These are phyloP conservation scores for Bradypodion pumilum DNA, from an alignment of 2,797 vertebrate genomes.

Conservation along the genomic window DNA sequence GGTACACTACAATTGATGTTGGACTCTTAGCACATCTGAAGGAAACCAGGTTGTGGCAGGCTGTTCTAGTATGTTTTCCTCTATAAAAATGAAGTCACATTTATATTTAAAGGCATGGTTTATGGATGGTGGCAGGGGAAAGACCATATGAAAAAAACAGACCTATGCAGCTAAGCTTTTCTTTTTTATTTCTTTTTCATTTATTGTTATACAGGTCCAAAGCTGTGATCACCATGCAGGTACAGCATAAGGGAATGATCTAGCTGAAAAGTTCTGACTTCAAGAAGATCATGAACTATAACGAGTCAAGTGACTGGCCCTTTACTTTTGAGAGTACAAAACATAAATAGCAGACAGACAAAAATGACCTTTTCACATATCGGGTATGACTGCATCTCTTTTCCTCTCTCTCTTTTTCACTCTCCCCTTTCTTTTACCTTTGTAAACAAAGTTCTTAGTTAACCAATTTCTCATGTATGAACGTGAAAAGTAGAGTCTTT, in stretches of 20 bases:
- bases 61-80: background rate
- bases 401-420: background rate
- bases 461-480: slow-evolving; percentile 56
- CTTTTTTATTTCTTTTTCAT: background rate
- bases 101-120: slow-evolving; percentile 33
- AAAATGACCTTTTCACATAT: slow-evolving; percentile 58
- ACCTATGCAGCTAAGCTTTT: slow-evolving; percentile 63
- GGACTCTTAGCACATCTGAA: background rate
- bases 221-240: slow-evolving; percentile 70
- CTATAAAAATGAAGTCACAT: background rate
- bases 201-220: slow-evolving; percentile 74
- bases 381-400: slow-evolving; percentile 36
- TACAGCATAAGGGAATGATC: slow-evolving; percentile 68
- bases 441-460: slow-evolving; percentile 53
- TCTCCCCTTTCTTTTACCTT: slow-evolving; percentile 25
- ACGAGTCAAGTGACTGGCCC: slow-evolving; percentile 72
- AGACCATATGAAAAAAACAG: slow-evolving; percentile 61
- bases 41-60: background rate
- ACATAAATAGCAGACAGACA: slow-evolving; percentile 71
- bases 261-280: slow-evolving; percentile 60
- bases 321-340: slow-evolving; percentile 73
- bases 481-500: slow-evolving; percentile 43
- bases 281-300: slow-evolving; percentile 74
- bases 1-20: background rate
- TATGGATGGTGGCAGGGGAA: slow-evolving; percentile 13